Evolutionary conservation across 2,113 vertebrate genomes (phyloP).

Genomic region (Callopanchax toddi): DNA sequence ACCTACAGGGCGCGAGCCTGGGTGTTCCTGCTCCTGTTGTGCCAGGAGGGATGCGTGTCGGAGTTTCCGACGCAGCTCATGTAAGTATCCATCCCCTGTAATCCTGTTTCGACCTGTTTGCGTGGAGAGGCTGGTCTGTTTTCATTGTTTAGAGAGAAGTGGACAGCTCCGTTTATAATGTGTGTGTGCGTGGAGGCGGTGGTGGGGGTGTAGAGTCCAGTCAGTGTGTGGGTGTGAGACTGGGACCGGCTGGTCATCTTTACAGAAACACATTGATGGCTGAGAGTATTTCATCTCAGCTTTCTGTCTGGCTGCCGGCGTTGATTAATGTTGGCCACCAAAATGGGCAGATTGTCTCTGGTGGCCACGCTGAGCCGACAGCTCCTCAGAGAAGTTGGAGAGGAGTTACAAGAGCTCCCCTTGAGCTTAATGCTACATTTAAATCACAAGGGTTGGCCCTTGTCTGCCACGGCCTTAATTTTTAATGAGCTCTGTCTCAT

Average conservation of each 20-base stretch:
- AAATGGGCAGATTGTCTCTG: conserved; percentile 23
- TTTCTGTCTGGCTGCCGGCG: conserved; percentile 7
- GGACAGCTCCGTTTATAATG: not conserved
- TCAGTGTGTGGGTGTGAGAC: conserved; percentile 17
- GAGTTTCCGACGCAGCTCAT: conserved; percentile 90
- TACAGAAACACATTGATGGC: not conserved
- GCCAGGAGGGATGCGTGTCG: conserved; percentile 78
- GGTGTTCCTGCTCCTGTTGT: conserved; percentile 84
- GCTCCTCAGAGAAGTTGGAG: conserved; percentile 49
- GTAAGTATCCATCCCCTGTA: conserved; percentile 83
- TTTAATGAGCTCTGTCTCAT: not conserved
- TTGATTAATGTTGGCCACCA: conserved; percentile 23
- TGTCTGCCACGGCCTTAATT: not conserved
- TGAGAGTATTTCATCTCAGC: not conserved
- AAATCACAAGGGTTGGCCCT: conserved; percentile 25
- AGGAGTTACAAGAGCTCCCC: conserved; percentile 32
- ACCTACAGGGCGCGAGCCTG: conserved; percentile 85
- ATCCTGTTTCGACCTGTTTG: conserved; percentile 26
- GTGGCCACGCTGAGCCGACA: conserved; percentile 20
- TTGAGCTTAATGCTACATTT: not conserved
- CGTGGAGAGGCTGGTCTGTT: not conserved
- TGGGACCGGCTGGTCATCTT: conserved; percentile 33
- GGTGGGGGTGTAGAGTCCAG: not conserved
- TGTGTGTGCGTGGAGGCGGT: conserved; percentile 17
- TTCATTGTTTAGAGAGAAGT: not conserved